A percentile compares a stretch with the other conserved stretches of the same genome.
Evolutionary conservation across 2,113 vertebrate species (phyloP).

Genomic region (Melierax canorus): DNA sequence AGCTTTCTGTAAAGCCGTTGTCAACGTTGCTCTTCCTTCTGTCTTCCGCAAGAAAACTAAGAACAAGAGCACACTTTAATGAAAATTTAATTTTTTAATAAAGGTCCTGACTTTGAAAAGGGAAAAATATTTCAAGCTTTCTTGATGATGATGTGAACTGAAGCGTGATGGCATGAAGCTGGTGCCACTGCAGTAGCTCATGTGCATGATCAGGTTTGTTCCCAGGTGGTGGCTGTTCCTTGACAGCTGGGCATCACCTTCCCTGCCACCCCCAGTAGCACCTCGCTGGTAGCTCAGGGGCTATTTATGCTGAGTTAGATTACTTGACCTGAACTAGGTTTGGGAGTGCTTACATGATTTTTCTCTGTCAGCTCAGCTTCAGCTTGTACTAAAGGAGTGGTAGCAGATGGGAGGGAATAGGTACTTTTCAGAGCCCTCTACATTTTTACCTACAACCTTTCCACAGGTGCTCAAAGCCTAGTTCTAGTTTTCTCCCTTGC

Average conservation of each 20-base stretch:
- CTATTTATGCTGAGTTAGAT: neutral
- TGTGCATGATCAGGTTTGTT: neutral
- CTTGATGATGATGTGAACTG: neutral
- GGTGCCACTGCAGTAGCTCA: neutral
- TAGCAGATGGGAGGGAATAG: neutral
- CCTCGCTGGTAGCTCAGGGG: neutral
- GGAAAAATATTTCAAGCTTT: neutral
- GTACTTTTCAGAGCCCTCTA: neutral
- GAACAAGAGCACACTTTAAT: neutral
- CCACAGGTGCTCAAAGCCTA: neutral
- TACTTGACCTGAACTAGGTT: neutral
- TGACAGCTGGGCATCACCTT: fast-evolving
- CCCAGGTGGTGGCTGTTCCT: neutral
- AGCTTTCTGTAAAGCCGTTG: neutral
- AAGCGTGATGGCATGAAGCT: neutral
- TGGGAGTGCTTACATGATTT: neutral
- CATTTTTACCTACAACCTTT: neutral
- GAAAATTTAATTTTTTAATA: neutral
- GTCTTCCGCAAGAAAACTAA: neutral
- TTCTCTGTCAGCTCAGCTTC: neutral
- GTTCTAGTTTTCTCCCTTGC: neutral
- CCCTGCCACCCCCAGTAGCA: neutral
- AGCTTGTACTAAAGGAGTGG: neutral
- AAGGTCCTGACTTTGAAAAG: neutral
- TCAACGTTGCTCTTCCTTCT: neutral